phyloP scores from a whole-genome alignment of 53 echinoderm and acorn worm genomes.

The Pentamera pediparva region DNA sequence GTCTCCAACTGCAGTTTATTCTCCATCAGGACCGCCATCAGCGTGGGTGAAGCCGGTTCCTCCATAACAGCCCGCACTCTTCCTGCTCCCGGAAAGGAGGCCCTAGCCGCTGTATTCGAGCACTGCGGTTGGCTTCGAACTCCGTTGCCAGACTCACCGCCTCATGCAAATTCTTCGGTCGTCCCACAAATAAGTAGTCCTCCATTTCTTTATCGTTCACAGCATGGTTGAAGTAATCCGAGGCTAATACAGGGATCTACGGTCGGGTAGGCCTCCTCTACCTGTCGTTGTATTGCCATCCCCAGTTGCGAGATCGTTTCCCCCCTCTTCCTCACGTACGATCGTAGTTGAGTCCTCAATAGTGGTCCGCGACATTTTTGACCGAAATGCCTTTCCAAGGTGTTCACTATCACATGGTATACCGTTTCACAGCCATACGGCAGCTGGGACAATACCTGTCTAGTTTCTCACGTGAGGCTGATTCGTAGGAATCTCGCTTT shows the following conservation, averaged over 20 bases:
- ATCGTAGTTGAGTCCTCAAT: no score
- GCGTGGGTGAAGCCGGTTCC: background rate
- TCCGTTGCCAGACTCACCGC: background rate
- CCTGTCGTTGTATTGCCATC: background rate
- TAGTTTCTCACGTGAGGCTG: constrained; percentile 4
- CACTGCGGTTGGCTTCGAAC: background rate
- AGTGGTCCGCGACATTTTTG: background rate
- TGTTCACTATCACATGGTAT: background rate
- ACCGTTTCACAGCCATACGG: background rate
- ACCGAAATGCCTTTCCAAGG: constrained; percentile 5
- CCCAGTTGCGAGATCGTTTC: background rate
- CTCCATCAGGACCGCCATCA: background rate
- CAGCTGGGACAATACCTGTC: constrained; percentile 1
- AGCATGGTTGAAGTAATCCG: background rate
- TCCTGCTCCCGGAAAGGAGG: background rate
- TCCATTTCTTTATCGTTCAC: constrained; percentile 15
- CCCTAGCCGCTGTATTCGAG: background rate
- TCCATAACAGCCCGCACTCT: background rate
- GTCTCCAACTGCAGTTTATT: background rate
- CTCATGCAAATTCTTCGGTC: constrained; percentile 5
- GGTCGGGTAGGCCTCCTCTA: background rate
- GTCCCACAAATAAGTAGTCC: background rate
- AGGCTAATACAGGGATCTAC: background rate
- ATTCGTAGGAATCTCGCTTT: background rate
- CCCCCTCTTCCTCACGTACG: background rate